A percentile compares a stretch with the other conserved stretches of the same genome.
These are phyloP conservation scores for Melanotus villosus DNA, from an alignment of 2,888 invertebrate genomes.

Conservation along the genomic window DNA sequence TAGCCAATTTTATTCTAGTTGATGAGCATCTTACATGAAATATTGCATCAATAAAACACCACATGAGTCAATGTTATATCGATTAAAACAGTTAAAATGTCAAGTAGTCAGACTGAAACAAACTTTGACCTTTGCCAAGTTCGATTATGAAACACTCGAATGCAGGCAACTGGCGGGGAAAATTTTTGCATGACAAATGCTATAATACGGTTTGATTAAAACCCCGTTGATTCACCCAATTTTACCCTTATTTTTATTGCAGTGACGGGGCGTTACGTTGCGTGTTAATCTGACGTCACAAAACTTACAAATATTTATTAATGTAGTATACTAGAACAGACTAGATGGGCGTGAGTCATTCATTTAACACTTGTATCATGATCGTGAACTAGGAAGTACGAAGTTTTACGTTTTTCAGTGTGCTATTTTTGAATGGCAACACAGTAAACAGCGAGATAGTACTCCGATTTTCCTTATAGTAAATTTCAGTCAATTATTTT, in stretches of 20 bases:
- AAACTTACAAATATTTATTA: slow-evolving; percentile 12
- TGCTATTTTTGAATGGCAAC: not conserved
- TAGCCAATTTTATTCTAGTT: not conserved
- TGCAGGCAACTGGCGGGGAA: not conserved
- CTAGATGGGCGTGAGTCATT: slow-evolving; percentile 30
- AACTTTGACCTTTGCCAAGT: slow-evolving; percentile 31
- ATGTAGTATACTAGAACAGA: slow-evolving; percentile 17
- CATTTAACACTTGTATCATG: slow-evolving; percentile 29
- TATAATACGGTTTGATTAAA: not conserved
- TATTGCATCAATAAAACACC: slow-evolving; percentile 41
- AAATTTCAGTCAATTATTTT: no score
- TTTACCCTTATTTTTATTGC: slow-evolving; percentile 8
- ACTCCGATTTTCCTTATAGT: no score
- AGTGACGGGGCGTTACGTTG: not conserved
- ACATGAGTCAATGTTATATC: slow-evolving; percentile 49
- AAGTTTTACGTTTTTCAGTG: not conserved
- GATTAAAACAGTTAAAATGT: slow-evolving; percentile 47
- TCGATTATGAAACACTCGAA: not conserved
- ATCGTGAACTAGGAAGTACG: not conserved
- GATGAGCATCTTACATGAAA: slow-evolving; percentile 26
- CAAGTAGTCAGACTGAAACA: slow-evolving; percentile 39
- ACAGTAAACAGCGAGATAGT: not conserved
- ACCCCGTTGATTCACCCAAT: slow-evolving; percentile 11
- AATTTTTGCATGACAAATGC: slow-evolving; percentile 1
- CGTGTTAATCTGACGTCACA: slow-evolving; percentile 14